phyloP scores from a whole-genome alignment of 1,140 invertebrate genomes.

The Holcopasites calliopsidis region DNA sequence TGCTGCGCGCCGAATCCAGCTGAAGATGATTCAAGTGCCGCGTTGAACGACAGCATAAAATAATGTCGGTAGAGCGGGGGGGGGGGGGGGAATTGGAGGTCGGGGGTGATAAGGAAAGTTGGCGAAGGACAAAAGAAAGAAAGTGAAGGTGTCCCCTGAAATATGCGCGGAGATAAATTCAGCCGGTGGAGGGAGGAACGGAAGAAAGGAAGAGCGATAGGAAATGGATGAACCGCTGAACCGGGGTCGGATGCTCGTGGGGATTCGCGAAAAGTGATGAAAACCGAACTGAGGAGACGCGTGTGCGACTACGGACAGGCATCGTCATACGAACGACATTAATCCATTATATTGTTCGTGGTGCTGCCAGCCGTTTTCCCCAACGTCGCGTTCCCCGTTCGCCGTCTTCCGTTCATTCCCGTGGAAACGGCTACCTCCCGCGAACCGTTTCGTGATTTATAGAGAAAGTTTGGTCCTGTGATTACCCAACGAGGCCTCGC shows the following conservation, averaged over 20 bases:
- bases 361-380: slow-evolving; percentile 1
- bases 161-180: background rate
- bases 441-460: slow-evolving; percentile 67
- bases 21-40: too few relatives aligned
- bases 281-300: slow-evolving; percentile 16
- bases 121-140: background rate
- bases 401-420: slow-evolving; percentile 12
- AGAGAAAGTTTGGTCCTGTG: slow-evolving; percentile 65
- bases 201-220: background rate
- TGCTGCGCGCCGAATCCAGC: too few relatives aligned
- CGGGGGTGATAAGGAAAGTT: background rate
- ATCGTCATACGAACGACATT: slow-evolving; percentile 65
- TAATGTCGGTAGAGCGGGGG: background rate
- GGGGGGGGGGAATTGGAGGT: background rate
- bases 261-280: slow-evolving; percentile 33
- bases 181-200: background rate
- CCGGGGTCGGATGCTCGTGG: slow-evolving; percentile 31
- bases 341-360: slow-evolving; percentile 67
- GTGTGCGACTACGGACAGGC: slow-evolving; percentile 26
- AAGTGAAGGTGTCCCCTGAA: background rate
- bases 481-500: slow-evolving; percentile 53
- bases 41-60: too few relatives aligned
- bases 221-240: slow-evolving; percentile 15
- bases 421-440: slow-evolving; percentile 40
- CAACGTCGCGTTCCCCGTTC: slow-evolving; percentile 6